Evolutionary conservation across 2,113 vertebrate genomes (phyloP).

Genomic region (Lipophrys pholis): DNA sequence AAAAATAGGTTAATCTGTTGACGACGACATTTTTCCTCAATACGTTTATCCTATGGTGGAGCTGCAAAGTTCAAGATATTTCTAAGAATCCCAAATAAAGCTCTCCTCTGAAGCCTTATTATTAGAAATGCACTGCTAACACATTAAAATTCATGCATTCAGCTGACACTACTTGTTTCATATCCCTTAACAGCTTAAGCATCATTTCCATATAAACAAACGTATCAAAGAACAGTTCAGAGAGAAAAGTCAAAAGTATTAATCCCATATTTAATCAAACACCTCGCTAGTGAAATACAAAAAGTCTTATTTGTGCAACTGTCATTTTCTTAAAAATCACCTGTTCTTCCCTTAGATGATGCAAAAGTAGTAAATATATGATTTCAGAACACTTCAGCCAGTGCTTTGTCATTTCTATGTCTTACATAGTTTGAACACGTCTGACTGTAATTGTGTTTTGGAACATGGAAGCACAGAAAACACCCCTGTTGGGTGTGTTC

Average conservation of each 20-base stretch:
- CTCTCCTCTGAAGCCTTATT: background rate
- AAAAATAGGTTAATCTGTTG: background rate
- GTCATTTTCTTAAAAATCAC: background rate
- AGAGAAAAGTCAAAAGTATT: background rate
- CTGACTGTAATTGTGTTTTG: background rate
- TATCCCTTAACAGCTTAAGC: background rate
- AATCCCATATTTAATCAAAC: background rate
- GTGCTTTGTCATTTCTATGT: background rate
- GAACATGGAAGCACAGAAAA: background rate
- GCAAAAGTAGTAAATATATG: background rate
- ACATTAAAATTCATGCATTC: background rate
- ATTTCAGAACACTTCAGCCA: background rate
- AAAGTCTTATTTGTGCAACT: background rate
- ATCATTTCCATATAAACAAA: background rate
- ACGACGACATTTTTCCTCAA: background rate
- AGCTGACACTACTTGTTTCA: background rate
- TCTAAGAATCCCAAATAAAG: background rate
- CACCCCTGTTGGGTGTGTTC: background rate
- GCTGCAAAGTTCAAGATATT: background rate
- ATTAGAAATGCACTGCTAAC: background rate
- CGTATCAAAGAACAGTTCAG: background rate
- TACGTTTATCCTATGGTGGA: background rate
- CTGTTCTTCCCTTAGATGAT: background rate
- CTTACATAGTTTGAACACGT: background rate
- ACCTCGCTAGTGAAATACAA: background rate